Evolutionary conservation across 2,888 invertebrate genomes (phyloP).

Genomic region (Sympetrum striolatum): DNA sequence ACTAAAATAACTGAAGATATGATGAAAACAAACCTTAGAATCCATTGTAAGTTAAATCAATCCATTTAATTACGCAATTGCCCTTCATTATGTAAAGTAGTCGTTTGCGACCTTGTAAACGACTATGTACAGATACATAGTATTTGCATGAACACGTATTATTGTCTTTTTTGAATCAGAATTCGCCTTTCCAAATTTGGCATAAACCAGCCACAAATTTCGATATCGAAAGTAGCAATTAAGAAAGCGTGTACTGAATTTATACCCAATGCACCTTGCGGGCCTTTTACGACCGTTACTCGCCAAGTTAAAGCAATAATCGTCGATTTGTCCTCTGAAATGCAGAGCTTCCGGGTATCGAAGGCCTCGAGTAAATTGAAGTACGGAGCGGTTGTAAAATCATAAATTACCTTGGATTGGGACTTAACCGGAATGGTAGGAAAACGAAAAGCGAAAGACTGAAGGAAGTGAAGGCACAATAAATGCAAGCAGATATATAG

Average conservation of each 20-base stretch:
- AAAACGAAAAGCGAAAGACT: not conserved
- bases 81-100: too few relatives aligned
- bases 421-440: not conserved
- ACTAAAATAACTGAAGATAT: too few relatives aligned
- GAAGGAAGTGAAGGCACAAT: not conserved
- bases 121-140: too few relatives aligned
- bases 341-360: not conserved
- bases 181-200: too few relatives aligned
- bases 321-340: not conserved
- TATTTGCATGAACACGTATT: too few relatives aligned
- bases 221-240: not conserved
- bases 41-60: too few relatives aligned
- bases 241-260: not conserved
- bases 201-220: too few relatives aligned
- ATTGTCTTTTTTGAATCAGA: too few relatives aligned
- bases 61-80: too few relatives aligned
- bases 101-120: too few relatives aligned
- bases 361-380: not conserved
- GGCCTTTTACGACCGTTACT: not conserved
- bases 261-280: not conserved
- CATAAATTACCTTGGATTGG: not conserved
- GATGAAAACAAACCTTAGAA: too few relatives aligned
- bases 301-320: not conserved
- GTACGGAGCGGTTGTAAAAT: not conserved
- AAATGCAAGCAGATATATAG: not conserved